Percentiles rank a stretch among this genome's conserved stretches.
phyloP scores from a whole-genome alignment of 1,140 invertebrate species.

The Cydia strobilella region DNA sequence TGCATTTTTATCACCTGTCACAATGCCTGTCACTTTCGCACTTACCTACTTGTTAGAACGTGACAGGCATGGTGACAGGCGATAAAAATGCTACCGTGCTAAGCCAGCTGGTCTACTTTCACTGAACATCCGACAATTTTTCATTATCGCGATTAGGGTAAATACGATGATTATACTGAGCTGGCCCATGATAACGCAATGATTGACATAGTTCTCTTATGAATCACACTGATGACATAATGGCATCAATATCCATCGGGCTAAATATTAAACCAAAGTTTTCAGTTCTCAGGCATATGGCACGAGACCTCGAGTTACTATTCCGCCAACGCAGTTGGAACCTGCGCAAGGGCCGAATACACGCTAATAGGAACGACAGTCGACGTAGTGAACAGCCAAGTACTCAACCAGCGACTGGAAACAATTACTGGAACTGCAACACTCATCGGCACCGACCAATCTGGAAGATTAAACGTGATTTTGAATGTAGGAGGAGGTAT shows the following conservation, averaged over 20 bases:
- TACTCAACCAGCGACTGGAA: not conserved
- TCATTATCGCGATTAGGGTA: not conserved
- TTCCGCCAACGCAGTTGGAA: conserved; percentile 11
- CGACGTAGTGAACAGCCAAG: conserved; percentile 16
- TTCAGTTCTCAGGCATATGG: conserved; percentile 20
- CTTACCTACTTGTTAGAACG: no score
- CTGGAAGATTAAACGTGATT: not conserved
- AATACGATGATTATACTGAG: conserved; percentile 18
- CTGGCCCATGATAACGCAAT: conserved; percentile 5
- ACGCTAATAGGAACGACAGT: not conserved
- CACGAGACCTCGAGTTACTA: conserved; percentile 25
- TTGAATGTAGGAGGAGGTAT: not conserved
- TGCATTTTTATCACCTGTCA: no score
- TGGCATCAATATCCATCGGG: not conserved
- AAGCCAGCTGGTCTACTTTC: no score
- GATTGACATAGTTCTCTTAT: conserved; percentile 17
- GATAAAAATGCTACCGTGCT: no score
- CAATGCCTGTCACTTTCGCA: no score
- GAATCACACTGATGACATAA: conserved; percentile 3
- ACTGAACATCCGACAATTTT: not conserved
- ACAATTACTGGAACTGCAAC: conserved; percentile 13
- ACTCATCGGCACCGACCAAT: not conserved
- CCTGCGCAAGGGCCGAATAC: conserved; percentile 10
- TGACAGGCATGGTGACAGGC: no score
- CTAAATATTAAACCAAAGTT: not conserved